Evolutionary conservation across 2,888 invertebrate species (phyloP), one percentile per base, ranked within the genome.

Genomic region (Osedax frankpressi): DNA sequence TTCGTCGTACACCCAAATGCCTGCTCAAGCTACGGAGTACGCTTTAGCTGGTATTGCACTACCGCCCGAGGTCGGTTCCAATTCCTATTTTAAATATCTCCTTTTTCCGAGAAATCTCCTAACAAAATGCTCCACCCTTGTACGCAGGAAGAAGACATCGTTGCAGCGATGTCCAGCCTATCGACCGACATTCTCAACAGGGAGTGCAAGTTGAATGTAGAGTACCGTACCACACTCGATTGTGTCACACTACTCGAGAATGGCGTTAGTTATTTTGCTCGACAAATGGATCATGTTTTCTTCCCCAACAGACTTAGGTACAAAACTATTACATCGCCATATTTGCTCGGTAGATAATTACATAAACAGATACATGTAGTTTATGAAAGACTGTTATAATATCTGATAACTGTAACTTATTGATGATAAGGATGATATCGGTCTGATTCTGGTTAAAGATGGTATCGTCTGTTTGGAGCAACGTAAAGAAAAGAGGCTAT

Each of bases 381-480:
- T n/a, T n/a, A n/a, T n/a, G n/a, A n/a, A n/a, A n/a, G n/a, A n/a
- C n/a, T n/a, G n/a, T n/a, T n/a, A n/a, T n/a, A n/a, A n/a, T n/a
- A n/a, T n/a, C n/a, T n/a, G n/a, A n/a, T n/a, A n/a, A n/a, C n/a
- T n/a, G n/a, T n/a, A n/a, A n/a, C n/a, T n/a, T n/a, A n/a, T n/a
- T n/a, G n/a, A n/a, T n/a, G 80, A 81, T 1, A 88, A 89, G 76
- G 88, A 88, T 44, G 91, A 92, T 81, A 85, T 92, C 76, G 89
- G 88, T 69, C 90, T 92, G 86, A 89, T 88, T 78, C 88, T 98
- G 76, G 89, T 97, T 75, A 88, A 89, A 75, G 93, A 94, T 78
- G 97, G 97, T 1, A 87, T 91, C 75, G 88, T 94, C 65, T 85
- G 94, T 76, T 90, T 91, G 78, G 94, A 94, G 74, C 28, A 62